Evolutionary conservation across 2,797 vertebrate genomes (phyloP).

Genomic region (Poecilia wingei): DNA sequence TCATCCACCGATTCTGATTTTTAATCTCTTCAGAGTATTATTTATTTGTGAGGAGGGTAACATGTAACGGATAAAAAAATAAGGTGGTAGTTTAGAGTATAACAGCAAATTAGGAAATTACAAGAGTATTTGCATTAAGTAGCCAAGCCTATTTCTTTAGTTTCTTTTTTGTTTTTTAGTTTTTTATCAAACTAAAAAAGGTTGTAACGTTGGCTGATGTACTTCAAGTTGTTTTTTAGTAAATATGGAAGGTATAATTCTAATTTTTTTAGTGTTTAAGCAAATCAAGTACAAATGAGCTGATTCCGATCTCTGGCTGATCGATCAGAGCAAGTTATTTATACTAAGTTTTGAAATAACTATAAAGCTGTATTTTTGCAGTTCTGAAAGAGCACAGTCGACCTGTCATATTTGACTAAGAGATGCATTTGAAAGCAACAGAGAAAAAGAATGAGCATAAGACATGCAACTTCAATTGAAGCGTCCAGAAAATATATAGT

Average conservation of each 20-base stretch:
- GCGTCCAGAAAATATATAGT: constrained; percentile 68
- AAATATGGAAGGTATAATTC: neutral
- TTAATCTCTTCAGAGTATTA: neutral
- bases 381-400: neutral
- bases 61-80: neutral
- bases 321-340: neutral
- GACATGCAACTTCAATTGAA: constrained; percentile 62
- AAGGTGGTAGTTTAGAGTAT: neutral
- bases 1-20: neutral
- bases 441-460: constrained; percentile 30
- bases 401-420: neutral
- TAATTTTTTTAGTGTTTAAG: neutral
- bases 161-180: neutral
- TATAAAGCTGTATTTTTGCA: constrained; percentile 12
- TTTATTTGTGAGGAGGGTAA: neutral
- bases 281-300: neutral
- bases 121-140: neutral
- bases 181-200: neutral
- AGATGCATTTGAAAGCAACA: constrained; percentile 48
- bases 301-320: neutral
- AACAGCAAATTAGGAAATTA: neutral
- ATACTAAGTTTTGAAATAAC: constrained; percentile 8
- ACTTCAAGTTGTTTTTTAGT: neutral
- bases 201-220: neutral
- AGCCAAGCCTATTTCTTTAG: neutral